Evolutionary conservation across 2,113 vertebrate genomes (phyloP), one percentile per base, ranked within the genome.

Genomic region (Macrotis lagotis): DNA sequence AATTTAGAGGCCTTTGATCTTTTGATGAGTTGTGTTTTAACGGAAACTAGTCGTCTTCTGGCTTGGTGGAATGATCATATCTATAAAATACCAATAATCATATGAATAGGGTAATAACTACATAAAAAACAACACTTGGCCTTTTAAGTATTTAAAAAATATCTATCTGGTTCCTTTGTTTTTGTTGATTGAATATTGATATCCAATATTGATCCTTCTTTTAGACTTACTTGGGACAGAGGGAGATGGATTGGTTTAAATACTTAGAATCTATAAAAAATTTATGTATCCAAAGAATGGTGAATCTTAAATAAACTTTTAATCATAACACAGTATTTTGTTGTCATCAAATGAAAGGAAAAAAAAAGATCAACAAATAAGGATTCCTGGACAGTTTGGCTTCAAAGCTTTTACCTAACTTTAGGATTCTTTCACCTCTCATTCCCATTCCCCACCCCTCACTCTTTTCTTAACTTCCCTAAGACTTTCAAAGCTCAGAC

Each of bases 41-140:
- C 44, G 66, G 19, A 83, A 31, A 66, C 55, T 37, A 53, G 52
- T 66, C 55, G 28, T 66, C 55, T 37, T 66, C 31, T 11, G 37
- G 55, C 11, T 3, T 14, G 11, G 31, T 28, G 55, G 14, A 83
- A 83, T 44, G 66, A 44, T n/a, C 66, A 24, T 83, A 44, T 88
- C 50, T 92, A 90, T 2, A 50, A 94, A 16, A 88, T 59, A 93
- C 89, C 8, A 94, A 96, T 95, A 94, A 37, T 50, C 22, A 93
- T 51, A 91, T 7, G 88, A 90, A 95, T 2, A 93, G 83, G 50
- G 26, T 92, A 92, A 49, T 28, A 90, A 31, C 95, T 91, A 89
- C n/a, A 90, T 16, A 52, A 12, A 10, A 48, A 94, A 55, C 88
- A n/a, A 91, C 48, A 91, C 52, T n/a, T 53, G 12, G 2, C 92